These are phyloP conservation scores for Phyllotreta striolata DNA, from an alignment of 2,888 invertebrate genomes.

Conservation along the genomic window DNA sequence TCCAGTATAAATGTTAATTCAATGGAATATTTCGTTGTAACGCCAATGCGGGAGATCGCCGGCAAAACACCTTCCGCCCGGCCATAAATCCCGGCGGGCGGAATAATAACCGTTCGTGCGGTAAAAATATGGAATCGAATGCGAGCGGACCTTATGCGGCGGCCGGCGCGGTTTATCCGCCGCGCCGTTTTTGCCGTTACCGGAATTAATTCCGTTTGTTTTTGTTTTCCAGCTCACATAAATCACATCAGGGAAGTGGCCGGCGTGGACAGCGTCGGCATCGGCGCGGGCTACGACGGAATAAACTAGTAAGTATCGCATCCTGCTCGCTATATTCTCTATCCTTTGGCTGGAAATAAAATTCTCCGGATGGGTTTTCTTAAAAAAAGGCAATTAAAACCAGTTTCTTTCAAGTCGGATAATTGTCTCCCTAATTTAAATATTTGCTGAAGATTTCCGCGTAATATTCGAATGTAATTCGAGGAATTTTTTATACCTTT, in stretches of 20 bases:
- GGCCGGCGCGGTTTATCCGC: background rate
- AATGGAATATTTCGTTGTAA: background rate
- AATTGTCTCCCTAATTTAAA: too few relatives aligned
- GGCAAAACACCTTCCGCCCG: conserved; percentile 6
- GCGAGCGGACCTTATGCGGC: conserved; percentile 1
- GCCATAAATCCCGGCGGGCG: conserved; percentile 1
- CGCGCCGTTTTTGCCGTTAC: conserved; percentile 5
- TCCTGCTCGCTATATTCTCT: conserved; percentile 19
- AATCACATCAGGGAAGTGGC: conserved; percentile 87
- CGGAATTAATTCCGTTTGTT: conserved; percentile 26
- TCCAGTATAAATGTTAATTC: background rate
- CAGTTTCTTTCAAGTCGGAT: too few relatives aligned
- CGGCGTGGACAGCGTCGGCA: conserved; percentile 86
- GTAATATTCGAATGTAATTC: too few relatives aligned
- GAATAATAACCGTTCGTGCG: conserved; percentile 5
- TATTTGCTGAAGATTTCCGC: too few relatives aligned
- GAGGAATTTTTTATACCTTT: background rate
- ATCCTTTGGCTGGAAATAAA: conserved; percentile 1
- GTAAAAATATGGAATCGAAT: conserved; percentile 19
- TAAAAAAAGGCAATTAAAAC: too few relatives aligned
- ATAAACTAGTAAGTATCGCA: conserved; percentile 83
- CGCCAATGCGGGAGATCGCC: background rate
- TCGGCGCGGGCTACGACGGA: conserved; percentile 90
- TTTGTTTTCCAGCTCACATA: conserved; percentile 78
- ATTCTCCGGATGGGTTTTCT: background rate